These are phyloP conservation scores for Aphaenogaster ashmeadi DNA, from an alignment of 1,140 invertebrate genomes.

Conservation along the genomic window DNA sequence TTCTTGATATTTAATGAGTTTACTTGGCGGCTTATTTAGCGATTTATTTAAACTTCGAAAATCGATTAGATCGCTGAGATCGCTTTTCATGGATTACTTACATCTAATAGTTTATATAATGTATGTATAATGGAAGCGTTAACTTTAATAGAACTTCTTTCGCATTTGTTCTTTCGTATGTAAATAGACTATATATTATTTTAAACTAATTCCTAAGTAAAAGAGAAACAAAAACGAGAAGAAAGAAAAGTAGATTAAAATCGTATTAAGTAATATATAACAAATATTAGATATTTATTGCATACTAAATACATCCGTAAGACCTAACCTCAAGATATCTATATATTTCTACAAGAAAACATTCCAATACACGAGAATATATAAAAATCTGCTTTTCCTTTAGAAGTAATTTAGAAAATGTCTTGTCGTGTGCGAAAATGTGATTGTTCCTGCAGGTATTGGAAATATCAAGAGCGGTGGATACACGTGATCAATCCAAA, in stretches of 20 bases:
- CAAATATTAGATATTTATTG: neutral
- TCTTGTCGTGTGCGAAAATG: slow-evolving; percentile 42
- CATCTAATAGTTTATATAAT: neutral
- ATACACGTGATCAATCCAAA: slow-evolving; percentile 60
- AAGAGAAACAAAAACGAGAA: slow-evolving; percentile 55
- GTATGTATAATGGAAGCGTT: neutral
- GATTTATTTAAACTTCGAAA: neutral
- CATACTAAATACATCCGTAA: neutral
- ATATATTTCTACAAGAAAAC: neutral
- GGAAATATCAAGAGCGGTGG: slow-evolving; percentile 50
- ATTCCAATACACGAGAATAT: neutral
- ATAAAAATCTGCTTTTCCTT: neutral
- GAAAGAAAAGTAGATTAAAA: slow-evolving; percentile 39
- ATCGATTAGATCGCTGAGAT: neutral
- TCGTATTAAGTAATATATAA: neutral
- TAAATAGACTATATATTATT: neutral
- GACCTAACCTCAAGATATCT: neutral
- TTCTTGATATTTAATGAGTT: slow-evolving; percentile 57
- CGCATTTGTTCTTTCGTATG: neutral
- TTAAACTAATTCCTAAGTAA: neutral
- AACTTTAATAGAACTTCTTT: neutral
- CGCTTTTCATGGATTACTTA: neutral
- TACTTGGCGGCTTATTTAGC: neutral
- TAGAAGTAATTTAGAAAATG: neutral
- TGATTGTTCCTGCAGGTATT: slow-evolving; percentile 23